Evolutionary conservation across 2,888 invertebrate species (phyloP).

Genomic region (Drosophila mimica): DNA sequence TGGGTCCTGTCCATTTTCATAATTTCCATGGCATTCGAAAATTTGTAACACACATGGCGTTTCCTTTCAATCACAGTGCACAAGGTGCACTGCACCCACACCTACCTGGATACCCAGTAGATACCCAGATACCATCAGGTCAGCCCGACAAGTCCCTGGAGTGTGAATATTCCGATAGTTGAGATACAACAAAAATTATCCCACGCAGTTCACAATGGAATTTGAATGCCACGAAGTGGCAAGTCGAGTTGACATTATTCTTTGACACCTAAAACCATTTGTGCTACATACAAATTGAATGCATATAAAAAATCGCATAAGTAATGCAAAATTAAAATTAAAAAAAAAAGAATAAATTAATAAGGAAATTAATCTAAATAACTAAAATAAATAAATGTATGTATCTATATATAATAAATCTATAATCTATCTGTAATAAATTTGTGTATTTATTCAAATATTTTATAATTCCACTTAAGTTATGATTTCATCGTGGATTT

Average conservation of each 20-base stretch:
- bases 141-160: constrained; percentile 17
- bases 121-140: constrained; percentile 36
- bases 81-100: constrained; percentile 21
- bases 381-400: no score
- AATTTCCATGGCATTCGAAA: constrained; percentile 52
- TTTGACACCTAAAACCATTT: constrained; percentile 1
- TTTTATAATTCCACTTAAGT: not conserved
- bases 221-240: constrained; percentile 23
- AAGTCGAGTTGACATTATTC: constrained; percentile 22
- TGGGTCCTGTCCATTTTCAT: constrained; percentile 51
- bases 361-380: no score
- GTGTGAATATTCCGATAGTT: constrained; percentile 36
- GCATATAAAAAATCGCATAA: not conserved
- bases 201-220: constrained; percentile 43
- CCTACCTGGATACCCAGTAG: not conserved
- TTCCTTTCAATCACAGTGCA: constrained; percentile 62
- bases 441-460: not conserved
- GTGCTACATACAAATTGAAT: not conserved
- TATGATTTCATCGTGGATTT: not conserved
- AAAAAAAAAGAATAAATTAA: no score
- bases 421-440: no score
- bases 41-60: constrained; percentile 78
- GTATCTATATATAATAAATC: no score
- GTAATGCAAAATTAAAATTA: no score
- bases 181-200: constrained; percentile 33